These are phyloP conservation scores for Acromyrmex charruanus DNA, from an alignment of 1,140 invertebrate genomes.

Conservation along the genomic window DNA sequence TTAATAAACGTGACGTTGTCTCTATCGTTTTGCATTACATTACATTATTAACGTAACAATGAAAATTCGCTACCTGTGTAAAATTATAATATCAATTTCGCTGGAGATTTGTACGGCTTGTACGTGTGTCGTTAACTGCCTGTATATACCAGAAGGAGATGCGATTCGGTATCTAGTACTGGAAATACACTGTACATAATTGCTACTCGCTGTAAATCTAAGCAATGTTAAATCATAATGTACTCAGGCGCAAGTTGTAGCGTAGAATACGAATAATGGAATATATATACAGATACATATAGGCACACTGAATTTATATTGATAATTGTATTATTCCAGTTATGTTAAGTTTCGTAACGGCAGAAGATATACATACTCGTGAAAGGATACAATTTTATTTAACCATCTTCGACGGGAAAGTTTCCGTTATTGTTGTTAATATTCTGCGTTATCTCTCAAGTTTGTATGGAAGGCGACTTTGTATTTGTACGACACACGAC, in stretches of 20 bases:
- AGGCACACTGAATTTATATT: constrained; percentile 59
- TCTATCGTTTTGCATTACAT: not conserved
- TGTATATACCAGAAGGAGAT: constrained; percentile 40
- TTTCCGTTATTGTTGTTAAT: constrained; percentile 32
- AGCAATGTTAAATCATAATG: constrained; percentile 54
- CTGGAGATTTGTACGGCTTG: not conserved
- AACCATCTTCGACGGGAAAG: constrained; percentile 3
- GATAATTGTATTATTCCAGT: constrained; percentile 63
- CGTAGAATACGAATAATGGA: constrained; percentile 65
- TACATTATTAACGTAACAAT: not conserved
- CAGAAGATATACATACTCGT: constrained; percentile 37
- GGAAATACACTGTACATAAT: constrained; percentile 49
- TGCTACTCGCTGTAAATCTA: constrained; percentile 53
- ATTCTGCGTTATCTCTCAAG: constrained; percentile 39
- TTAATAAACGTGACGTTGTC: not conserved
- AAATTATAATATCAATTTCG: constrained; percentile 10
- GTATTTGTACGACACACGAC: not conserved
- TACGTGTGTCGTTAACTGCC: constrained; percentile 24
- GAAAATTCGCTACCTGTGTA: constrained; percentile 13
- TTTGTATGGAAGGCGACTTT: constrained; percentile 1
- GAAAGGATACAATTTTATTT: constrained; percentile 62
- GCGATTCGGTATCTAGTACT: constrained; percentile 2
- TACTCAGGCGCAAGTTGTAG: constrained; percentile 70
- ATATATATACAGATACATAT: constrained; percentile 27
- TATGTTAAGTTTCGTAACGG: constrained; percentile 59